These are phyloP conservation scores for Helostoma temminkii DNA, from an alignment of 2,797 vertebrate species.

Conservation along the genomic window DNA sequence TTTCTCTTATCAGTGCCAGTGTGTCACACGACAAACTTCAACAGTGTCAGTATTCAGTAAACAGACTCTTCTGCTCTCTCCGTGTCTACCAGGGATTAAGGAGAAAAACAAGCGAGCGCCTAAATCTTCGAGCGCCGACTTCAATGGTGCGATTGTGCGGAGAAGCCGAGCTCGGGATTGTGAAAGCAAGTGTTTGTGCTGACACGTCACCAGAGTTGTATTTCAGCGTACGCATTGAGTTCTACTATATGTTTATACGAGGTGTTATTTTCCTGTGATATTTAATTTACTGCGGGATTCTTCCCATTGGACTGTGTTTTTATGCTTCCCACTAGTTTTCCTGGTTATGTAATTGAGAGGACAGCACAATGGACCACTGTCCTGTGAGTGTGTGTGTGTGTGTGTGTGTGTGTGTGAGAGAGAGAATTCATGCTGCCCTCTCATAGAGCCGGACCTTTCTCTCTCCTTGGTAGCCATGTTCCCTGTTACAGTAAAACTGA, in stretches of 20 bases:
- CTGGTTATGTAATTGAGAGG: conserved; percentile 78
- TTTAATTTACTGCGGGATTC: conserved; percentile 74
- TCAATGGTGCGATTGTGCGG: conserved; percentile 48
- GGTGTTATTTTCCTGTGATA: conserved; percentile 71
- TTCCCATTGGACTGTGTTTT: conserved; percentile 68
- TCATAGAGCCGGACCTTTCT: conserved; percentile 66
- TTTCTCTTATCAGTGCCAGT: conserved; percentile 45
- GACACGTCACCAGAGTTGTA: conserved; percentile 63
- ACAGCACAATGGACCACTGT: conserved; percentile 80
- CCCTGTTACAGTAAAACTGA: conserved; percentile 82
- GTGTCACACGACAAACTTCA: conserved; percentile 49
- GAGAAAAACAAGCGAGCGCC: conserved; percentile 41
- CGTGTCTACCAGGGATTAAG: conserved; percentile 42
- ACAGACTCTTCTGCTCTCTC: background rate
- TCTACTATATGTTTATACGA: conserved; percentile 64
- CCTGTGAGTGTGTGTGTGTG: conserved; percentile 37
- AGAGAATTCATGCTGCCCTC: conserved; percentile 33
- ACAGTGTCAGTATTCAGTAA: conserved; percentile 46
- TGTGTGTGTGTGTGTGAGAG: conserved; percentile 32
- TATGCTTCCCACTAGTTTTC: conserved; percentile 71
- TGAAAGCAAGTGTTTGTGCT: conserved; percentile 44
- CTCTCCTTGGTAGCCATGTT: conserved; percentile 71
- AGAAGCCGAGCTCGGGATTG: conserved; percentile 21
- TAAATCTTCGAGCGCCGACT: conserved; percentile 22
- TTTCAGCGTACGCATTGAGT: conserved; percentile 39